phyloP scores from a whole-genome alignment of 2,797 vertebrate species.

The Salmo trutta region DNA sequence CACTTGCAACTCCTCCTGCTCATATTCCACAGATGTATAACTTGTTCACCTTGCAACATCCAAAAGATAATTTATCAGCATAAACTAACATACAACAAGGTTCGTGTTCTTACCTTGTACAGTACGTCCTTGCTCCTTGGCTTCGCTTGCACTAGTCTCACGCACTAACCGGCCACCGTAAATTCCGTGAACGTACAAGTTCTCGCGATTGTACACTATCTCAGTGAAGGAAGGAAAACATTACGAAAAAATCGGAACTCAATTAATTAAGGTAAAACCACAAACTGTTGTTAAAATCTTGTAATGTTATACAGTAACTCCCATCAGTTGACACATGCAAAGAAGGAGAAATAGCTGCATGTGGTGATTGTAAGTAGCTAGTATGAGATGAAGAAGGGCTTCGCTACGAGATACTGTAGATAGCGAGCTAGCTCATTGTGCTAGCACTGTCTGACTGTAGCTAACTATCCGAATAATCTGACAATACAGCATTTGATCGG shows the following conservation, averaged over 20 bases:
- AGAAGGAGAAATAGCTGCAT: background rate
- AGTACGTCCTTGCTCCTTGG: background rate
- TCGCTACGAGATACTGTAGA: background rate
- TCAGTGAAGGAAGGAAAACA: background rate
- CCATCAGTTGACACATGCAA: background rate
- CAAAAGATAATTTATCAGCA: background rate
- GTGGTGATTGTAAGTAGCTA: background rate
- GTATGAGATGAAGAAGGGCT: background rate
- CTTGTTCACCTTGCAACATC: background rate
- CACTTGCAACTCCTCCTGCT: background rate
- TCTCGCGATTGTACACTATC: conserved; percentile 34
- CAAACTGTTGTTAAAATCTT: background rate
- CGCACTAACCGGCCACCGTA: conserved; percentile 27
- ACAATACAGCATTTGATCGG: background rate
- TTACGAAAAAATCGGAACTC: background rate
- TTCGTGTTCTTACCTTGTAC: background rate
- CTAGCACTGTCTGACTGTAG: too few relatives aligned
- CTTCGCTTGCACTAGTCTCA: background rate
- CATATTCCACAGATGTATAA: background rate
- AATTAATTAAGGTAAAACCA: background rate
- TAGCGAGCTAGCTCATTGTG: background rate
- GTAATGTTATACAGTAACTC: background rate
- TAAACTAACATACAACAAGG: background rate
- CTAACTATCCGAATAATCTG: background rate
- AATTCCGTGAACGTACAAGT: background rate